These are phyloP conservation scores for Aldabrachelys gigantea DNA, from an alignment of 2,113 vertebrate species.

Conservation along the genomic window DNA sequence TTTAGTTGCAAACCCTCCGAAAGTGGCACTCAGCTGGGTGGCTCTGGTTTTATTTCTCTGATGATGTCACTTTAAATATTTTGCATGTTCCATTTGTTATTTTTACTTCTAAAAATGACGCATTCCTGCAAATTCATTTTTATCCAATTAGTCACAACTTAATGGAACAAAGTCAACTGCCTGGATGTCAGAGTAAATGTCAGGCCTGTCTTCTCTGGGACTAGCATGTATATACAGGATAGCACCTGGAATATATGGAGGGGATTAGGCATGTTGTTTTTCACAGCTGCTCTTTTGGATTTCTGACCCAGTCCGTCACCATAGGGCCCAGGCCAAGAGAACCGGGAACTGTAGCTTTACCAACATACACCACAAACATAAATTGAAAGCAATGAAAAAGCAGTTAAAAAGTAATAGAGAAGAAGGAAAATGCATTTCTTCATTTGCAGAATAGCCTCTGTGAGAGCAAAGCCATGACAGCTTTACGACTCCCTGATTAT, in stretches of 20 bases:
- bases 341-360: neutral
- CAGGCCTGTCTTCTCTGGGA: neutral
- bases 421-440: conserved; percentile 55
- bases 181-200: conserved; percentile 43
- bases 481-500: neutral
- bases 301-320: conserved; percentile 12
- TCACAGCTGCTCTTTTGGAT: conserved; percentile 36
- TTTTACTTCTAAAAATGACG: conserved; percentile 85
- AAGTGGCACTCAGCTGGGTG: conserved; percentile 71
- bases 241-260: neutral
- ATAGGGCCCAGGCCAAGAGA: neutral
- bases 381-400: conserved; percentile 36
- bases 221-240: neutral
- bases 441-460: conserved; percentile 28
- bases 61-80: conserved; percentile 88
- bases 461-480: conserved; percentile 41
- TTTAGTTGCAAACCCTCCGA: conserved; percentile 73
- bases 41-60: conserved; percentile 74
- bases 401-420: neutral
- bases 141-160: conserved; percentile 81
- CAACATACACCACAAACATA: conserved; percentile 34
- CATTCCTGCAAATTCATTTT: conserved; percentile 84
- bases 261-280: neutral
- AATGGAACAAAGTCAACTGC: conserved; percentile 58
- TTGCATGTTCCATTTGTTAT: conserved; percentile 84